Evolutionary conservation across 2,113 vertebrate species (phyloP).

Genomic region (Lontra canadensis): DNA sequence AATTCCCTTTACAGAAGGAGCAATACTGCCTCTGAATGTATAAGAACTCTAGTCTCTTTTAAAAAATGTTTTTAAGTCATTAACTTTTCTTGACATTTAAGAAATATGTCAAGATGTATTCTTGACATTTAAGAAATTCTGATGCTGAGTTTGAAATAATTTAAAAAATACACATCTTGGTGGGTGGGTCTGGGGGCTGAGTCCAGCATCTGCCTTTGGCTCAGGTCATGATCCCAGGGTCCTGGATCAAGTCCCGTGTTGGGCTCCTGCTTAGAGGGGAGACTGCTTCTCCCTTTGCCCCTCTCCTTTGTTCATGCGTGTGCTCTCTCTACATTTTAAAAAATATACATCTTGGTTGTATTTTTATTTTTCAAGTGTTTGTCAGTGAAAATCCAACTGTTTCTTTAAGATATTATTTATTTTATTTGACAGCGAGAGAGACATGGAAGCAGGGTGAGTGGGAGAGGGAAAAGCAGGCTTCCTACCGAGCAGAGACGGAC

Average conservation of each 20-base stretch:
- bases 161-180: not conserved
- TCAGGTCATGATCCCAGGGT: not conserved
- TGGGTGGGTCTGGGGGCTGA: not conserved
- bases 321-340: not conserved
- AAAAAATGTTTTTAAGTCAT: not conserved
- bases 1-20: not conserved
- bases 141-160: not conserved
- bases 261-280: too few species aligned
- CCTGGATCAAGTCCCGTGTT: not conserved
- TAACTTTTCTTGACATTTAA: too few species aligned
- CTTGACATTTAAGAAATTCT: not conserved
- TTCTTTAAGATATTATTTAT: too few species aligned
- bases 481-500: too few species aligned
- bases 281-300: not conserved
- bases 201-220: not conserved
- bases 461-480: too few species aligned
- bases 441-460: too few species aligned
- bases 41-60: not conserved
- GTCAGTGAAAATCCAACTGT: too few species aligned
- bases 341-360: not conserved
- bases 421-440: too few species aligned
- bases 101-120: not conserved
- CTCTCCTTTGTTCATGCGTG: not conserved
- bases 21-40: not conserved
- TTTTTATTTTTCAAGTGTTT: too few species aligned